Evolutionary conservation across 2,113 vertebrate species (phyloP), one percentile per base, ranked within the genome.

Genomic region (Procavia capensis): DNA sequence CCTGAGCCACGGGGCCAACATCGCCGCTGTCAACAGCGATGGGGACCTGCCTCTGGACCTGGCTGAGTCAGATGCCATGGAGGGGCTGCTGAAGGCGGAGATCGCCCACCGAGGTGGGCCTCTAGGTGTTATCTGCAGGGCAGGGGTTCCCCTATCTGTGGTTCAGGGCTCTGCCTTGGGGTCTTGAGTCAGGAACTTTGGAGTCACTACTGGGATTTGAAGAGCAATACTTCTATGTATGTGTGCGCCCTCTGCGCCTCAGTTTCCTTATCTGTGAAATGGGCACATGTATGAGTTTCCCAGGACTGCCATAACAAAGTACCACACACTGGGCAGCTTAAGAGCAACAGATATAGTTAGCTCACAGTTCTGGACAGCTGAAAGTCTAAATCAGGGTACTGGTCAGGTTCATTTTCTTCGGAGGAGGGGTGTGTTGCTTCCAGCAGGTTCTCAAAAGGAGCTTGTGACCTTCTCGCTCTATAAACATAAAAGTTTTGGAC

Each of bases 1-100:
- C 75, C 93, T 99, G 97, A 98, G 98, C 97, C 97, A 98, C 0
- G 98, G 99, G 0, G 99, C 99, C 0, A 98, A 98, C 94, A 98
- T 99, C 0, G 98, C 98, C 9, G 98, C 98, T 0, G 99, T 99
- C 92, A 99, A 99, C 98, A 99, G 99, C 78, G 99, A 99, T 0
- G 99, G 99, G 1, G 99, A 99, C 22, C 98, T 99, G 95, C 99
- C 99, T 6, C 92, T 99, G 95, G 99, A 99, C 97, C 99, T 99
- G 50, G 99, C 99, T 0, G 98, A 99, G 97, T 99, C 99, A 0
- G 99, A 99, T 34, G 96, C 98, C 97, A 99, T 99, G n/a, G 99
- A 99, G 96, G 98, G 98, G 4, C 98, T 99, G 36, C 98, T 99
- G 74, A 98, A 98, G 87, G 98, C 98, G 0, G 98, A 99, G 98